Percentiles rank a stretch among this genome's conserved stretches.
These are phyloP conservation scores for Isaurus tuberculatus DNA, from an alignment of 92 coral and sea anemone species.

Conservation along the genomic window DNA sequence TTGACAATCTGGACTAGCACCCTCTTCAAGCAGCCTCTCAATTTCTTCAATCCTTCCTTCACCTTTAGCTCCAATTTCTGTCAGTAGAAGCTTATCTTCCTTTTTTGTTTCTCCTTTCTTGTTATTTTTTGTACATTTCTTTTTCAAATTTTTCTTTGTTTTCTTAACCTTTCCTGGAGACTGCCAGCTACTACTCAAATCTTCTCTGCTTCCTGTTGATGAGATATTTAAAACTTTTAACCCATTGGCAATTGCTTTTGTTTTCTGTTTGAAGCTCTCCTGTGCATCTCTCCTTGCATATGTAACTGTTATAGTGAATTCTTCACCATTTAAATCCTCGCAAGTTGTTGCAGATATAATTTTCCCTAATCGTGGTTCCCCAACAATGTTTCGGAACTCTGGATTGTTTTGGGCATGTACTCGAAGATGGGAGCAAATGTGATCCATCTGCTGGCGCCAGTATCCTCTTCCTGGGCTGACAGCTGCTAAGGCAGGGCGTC, in stretches of 20 bases:
- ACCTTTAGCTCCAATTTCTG: constrained; percentile 91
- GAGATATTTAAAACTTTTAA: constrained; percentile 63
- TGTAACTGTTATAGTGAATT: constrained; percentile 86
- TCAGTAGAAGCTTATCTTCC: constrained; percentile 78
- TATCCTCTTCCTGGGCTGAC: constrained; percentile 99
- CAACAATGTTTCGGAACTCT: constrained; percentile 90
- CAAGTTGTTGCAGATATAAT: constrained; percentile 93
- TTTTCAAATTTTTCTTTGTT: constrained; percentile 64
- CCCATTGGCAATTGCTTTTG: constrained; percentile 75
- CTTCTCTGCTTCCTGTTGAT: constrained; percentile 61
- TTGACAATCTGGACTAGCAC: constrained; percentile 83
- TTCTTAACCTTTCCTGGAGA: constrained; percentile 59
- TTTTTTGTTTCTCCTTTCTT: constrained; percentile 59
- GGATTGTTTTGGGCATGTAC: constrained; percentile 97
- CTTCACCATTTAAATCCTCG: constrained; percentile 95
- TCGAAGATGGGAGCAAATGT: constrained; percentile 93
- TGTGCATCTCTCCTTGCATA: constrained; percentile 87
- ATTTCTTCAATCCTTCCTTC: constrained; percentile 95
- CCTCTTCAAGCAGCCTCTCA: constrained; percentile 83
- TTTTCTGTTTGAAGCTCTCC: constrained; percentile 78
- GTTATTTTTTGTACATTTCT: constrained; percentile 56
- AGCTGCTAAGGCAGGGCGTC: constrained; percentile 86
- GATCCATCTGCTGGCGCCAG: constrained; percentile 99
- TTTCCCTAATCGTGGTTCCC: constrained; percentile 96
- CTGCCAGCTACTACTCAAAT: constrained; percentile 59